These are phyloP conservation scores for Nycticorax nycticorax DNA, from an alignment of 2,113 vertebrate genomes.

Conservation along the genomic window DNA sequence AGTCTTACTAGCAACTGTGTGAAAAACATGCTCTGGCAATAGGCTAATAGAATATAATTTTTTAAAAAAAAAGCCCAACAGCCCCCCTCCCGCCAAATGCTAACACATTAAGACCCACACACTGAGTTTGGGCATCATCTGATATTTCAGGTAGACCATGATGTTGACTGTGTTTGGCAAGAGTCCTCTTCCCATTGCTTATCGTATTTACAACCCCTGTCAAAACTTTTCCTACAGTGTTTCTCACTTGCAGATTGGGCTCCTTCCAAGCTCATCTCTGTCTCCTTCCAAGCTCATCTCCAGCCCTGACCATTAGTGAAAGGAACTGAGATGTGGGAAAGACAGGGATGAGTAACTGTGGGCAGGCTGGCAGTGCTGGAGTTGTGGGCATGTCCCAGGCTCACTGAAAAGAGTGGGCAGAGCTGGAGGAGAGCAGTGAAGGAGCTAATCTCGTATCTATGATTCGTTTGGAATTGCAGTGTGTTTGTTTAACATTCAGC, in stretches of 20 bases:
- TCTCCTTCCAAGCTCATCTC: not conserved
- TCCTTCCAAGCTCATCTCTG: not conserved
- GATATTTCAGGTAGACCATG: not conserved
- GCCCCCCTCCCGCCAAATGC: rapidly evolving
- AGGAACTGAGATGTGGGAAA: not conserved
- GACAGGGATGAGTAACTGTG: not conserved
- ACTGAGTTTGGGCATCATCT: not conserved
- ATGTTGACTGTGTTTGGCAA: not conserved
- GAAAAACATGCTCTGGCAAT: not conserved
- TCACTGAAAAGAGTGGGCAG: not conserved
- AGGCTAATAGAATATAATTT: not conserved
- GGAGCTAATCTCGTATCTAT: not conserved
- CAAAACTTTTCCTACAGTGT: not conserved
- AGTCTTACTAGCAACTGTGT: not conserved
- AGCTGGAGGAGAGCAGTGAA: not conserved
- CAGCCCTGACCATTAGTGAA: not conserved
- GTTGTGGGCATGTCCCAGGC: not conserved
- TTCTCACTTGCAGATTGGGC: not conserved
- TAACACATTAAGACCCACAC: not conserved
- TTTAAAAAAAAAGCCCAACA: not conserved
- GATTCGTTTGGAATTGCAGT: not conserved
- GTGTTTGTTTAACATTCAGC: not conserved
- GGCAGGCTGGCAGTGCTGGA: not conserved
- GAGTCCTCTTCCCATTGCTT: not conserved
- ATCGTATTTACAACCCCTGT: not conserved